Conservation (phyloP, 2,797 vertebrate genomes). For the Rhadinocentrus ornatus region DNA sequence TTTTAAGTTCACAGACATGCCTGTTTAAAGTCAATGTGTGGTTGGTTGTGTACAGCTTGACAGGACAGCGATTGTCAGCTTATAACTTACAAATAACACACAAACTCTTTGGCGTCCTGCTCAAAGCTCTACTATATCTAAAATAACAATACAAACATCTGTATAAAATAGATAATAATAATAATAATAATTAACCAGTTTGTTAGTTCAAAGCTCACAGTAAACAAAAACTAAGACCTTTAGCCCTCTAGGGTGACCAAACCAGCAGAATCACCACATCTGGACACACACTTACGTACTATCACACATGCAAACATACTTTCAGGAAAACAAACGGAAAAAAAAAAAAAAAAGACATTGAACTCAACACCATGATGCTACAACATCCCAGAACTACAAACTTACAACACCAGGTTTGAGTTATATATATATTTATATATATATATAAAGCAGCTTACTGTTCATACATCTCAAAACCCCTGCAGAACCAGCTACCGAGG, state of each 20-base stretch:
- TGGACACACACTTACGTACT: constrained; percentile 70
- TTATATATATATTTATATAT: neutral
- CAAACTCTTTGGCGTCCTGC: constrained; percentile 90
- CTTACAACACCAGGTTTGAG: constrained; percentile 45
- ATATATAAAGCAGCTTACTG: constrained; percentile 43
- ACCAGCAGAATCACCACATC: constrained; percentile 88
- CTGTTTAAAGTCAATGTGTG: constrained; percentile 77
- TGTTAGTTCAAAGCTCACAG: constrained; percentile 88
- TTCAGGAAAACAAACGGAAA: constrained; percentile 39
- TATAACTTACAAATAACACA: constrained; percentile 89
- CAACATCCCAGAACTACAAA: constrained; percentile 64
- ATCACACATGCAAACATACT: constrained; percentile 72
- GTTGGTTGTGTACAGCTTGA: constrained; percentile 78
- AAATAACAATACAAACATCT: constrained; percentile 89
- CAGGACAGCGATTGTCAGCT: constrained; percentile 88
- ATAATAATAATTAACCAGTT: constrained; percentile 74
- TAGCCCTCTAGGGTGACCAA: constrained; percentile 78
- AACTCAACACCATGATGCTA: constrained; percentile 59
- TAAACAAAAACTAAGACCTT: constrained; percentile 89
- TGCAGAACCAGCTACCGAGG: constrained; percentile 63
- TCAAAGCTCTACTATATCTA: constrained; percentile 77
- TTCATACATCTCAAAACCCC: constrained; percentile 32
- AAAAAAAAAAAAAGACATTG: constrained; percentile 37
- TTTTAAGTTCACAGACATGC: constrained; percentile 81
- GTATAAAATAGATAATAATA: constrained; percentile 90